Evolutionary conservation across 2,113 vertebrate genomes (phyloP).

Genomic region (Calypte anna): DNA sequence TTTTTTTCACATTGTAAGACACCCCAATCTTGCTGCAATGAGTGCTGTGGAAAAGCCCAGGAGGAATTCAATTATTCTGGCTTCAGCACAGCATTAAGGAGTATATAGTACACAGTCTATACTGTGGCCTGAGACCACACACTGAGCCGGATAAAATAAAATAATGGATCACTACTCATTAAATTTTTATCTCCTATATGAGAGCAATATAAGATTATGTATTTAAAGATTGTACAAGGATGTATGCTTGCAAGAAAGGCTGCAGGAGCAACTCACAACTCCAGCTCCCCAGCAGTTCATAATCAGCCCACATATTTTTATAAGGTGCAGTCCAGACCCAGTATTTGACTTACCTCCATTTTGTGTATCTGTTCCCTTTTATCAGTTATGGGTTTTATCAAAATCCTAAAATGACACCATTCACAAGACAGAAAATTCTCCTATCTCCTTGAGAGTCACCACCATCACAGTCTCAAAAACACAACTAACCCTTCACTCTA

Average conservation of each 20-base stretch:
- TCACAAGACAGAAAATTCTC: not conserved
- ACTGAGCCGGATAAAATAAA: conserved; percentile 4
- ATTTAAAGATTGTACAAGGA: not conserved
- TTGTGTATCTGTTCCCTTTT: not conserved
- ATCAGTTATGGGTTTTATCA: not conserved
- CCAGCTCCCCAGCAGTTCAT: not conserved
- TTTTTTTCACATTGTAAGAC: conserved; percentile 25
- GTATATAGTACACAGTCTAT: not conserved
- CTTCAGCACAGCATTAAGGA: conserved; percentile 29
- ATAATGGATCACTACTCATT: not conserved
- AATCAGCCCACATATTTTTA: not conserved
- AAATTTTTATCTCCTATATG: not conserved
- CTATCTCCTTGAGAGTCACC: not conserved
- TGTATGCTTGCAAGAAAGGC: not conserved
- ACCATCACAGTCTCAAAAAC: not conserved
- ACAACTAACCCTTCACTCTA: not conserved
- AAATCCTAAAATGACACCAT: not conserved
- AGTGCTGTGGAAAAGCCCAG: conserved; percentile 10
- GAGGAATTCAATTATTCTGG: conserved; percentile 33
- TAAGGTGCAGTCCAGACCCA: not conserved
- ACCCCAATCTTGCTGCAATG: not conserved
- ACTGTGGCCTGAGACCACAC: not conserved
- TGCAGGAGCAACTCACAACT: not conserved
- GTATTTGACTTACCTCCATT: not conserved
- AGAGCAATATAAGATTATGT: not conserved